Base-by-base conservation (phyloP, 2,888 invertebrate species). In the Eilema depressum region DNA sequence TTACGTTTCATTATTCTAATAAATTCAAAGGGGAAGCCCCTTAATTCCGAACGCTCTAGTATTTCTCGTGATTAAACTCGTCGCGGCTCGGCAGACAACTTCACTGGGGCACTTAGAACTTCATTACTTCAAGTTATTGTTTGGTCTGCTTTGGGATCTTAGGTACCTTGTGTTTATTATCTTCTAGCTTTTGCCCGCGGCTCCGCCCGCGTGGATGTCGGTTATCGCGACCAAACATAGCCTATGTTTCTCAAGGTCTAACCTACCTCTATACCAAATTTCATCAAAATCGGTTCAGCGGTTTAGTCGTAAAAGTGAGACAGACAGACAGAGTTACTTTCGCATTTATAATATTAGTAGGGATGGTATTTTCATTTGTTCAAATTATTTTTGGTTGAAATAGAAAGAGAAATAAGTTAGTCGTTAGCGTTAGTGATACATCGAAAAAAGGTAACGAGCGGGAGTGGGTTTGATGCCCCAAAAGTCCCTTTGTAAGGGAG, bases 61-160 rank as follows among this genome's bases (percentile, higher is more conserved):
- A 80, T 82, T 75, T 69, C 72, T 73, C 69, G 75, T 81, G 77
- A 81, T 82, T 82, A 81, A 80, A 81, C 75, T 80, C 73, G 72
- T 78, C 78, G 82, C 59, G 82, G 70, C 70, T 66, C 73, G 71
- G 53, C 63, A 77, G 80, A 75, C 76, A 76, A 78, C 76, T 80
- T 76, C 65, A 80, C 80, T 73, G 76, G 70, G 70, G 73, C 78
- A 80, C 76, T 81, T 80, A 80, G 76, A 75, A 78, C 78, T 82
- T 76, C 76, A 81, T 82, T 81, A 82, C 69, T 71, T 64, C 23
- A 64, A 78, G 70, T 78, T 80, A 81, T 71, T 75, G 60, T 72
- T 69, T 63, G 47, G 72, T 66, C 65, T 25, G 56, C 65, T 56
- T 64, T 5, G n/a, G 30, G 12, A 3, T 37, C 0, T 63, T 10